Percentiles rank a stretch among this genome's conserved stretches.
phyloP scores from a whole-genome alignment of 2,888 invertebrate genomes.

The Craniophora ligustri region DNA sequence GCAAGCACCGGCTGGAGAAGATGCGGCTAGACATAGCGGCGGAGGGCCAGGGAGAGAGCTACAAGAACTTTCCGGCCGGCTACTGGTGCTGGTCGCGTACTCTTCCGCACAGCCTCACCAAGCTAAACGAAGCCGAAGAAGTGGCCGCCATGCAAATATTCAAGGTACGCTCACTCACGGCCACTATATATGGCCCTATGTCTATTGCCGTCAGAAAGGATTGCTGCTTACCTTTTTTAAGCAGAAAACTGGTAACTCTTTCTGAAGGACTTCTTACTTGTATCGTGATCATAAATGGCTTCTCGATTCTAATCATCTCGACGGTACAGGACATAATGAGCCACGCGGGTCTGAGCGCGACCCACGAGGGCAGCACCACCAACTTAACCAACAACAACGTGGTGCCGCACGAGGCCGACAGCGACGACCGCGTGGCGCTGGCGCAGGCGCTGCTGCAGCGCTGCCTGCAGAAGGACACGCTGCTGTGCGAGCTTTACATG shows the following conservation, averaged over 20 bases:
- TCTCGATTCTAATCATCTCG: too few species aligned
- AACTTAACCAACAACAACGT: conserved; percentile 81
- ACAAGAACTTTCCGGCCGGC: conserved; percentile 94
- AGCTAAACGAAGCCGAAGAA: conserved; percentile 95
- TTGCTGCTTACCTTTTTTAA: too few species aligned
- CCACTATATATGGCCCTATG: too few species aligned
- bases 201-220: too few species aligned
- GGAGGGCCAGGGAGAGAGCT: conserved; percentile 93
- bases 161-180: conserved; percentile 88
- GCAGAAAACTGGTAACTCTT: too few species aligned
- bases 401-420: conserved; percentile 87
- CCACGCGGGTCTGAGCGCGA: conserved; percentile 93
- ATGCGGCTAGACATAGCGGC: conserved; percentile 83
- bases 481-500: conserved; percentile 96
- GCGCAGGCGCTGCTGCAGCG: conserved; percentile 97
- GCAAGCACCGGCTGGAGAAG: conserved; percentile 95
- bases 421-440: conserved; percentile 96
- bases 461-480: conserved; percentile 96
- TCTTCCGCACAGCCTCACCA: conserved; percentile 94
- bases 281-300: too few species aligned
- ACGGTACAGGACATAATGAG: conserved; percentile 93
- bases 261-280: too few species aligned
- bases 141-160: conserved; percentile 96
- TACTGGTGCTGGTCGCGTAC: conserved; percentile 97
- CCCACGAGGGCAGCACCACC: conserved; percentile 75